These are phyloP conservation scores for Pangasius macronema DNA, from an alignment of 2,797 vertebrate genomes.

Conservation along the genomic window DNA sequence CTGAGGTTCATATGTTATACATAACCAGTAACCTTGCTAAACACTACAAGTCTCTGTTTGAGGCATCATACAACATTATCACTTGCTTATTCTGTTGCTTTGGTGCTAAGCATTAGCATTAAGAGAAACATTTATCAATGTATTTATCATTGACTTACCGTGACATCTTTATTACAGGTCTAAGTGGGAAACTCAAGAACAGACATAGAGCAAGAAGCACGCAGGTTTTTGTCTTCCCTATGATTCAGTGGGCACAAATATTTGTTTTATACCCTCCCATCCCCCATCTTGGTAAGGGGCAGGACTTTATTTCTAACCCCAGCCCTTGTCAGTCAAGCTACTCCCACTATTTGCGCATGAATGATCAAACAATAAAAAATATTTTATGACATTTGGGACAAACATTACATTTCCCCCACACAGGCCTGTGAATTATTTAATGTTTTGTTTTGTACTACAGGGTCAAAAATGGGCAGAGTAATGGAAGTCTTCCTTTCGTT, in stretches of 20 bases:
- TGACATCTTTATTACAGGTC: conserved; percentile 61
- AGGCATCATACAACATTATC: not conserved
- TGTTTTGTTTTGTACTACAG: not conserved
- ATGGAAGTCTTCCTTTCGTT: not conserved
- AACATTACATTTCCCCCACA: not conserved
- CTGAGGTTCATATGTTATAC: not conserved
- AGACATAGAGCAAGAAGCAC: conserved; percentile 61
- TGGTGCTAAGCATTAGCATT: not conserved
- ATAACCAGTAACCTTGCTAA: not conserved
- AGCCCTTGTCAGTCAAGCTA: conserved; percentile 45
- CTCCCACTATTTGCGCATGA: conserved; percentile 28
- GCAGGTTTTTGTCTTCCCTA: conserved; percentile 60
- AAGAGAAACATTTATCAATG: conserved; percentile 7
- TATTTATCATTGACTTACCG: conserved; percentile 59
- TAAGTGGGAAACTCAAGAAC: conserved; percentile 59
- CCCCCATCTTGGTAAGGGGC: conserved; percentile 64
- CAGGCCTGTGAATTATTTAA: not conserved
- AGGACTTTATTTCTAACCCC: conserved; percentile 58
- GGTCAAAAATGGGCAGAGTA: not conserved
- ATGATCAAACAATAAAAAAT: conserved; percentile 4
- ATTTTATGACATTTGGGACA: not conserved
- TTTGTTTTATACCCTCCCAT: conserved; percentile 65
- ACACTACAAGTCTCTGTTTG: not conserved
- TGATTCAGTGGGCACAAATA: conserved; percentile 62
- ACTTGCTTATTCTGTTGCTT: not conserved